Evolutionary conservation across 1,140 invertebrate genomes (phyloP), one percentile per base, ranked within the genome.

Genomic region (Dolichoris vasculosae): DNA sequence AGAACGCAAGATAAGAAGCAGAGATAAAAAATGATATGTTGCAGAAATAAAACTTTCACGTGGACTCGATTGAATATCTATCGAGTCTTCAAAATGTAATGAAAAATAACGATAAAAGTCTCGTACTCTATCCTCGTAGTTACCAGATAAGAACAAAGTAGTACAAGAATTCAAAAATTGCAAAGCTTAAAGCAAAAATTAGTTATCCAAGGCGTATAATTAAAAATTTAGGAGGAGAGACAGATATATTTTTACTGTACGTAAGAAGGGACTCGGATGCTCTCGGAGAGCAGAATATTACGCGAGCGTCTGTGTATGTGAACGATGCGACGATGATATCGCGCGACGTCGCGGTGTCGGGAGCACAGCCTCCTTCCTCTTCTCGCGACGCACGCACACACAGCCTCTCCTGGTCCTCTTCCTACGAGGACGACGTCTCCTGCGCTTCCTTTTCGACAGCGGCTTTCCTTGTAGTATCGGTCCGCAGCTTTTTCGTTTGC

Each of bases 231-330:
- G 23, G n/a, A 38, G 23, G n/a, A 43, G 69, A 73, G 7, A 73
- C 43, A 38, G 11, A 23, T 4, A 80, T 4, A 64, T 6, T 11
- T n/a, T n/a, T n/a, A n/a, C n/a, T n/a, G n/a, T n/a, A n/a, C n/a
- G n/a, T n/a, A n/a, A 79, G 84, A 64, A 87, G 87, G 81, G 86
- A 88, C 82, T 76, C 87, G 88, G 86, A 87, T 87, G 88, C 85
- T 88, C 85, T 87, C 83, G 86, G 87, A 88, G 83, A 84, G 76
- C 77, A 87, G 86, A 78, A 86, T 59, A 13, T 51, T 63, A 79
- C n/a, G 77, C 32, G 77, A 63, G 55, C n/a, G 55, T 79, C 26
- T 40, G 32, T 23, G 35, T 38, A 40, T 11, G 35, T 35, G 55
- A 40, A n/a, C n/a, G 15, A 63, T 79, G 82, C 23, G 69, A 2